Conservation (phyloP, 2,888 invertebrate genomes). For the Cataglyphis rosenhaueri region DNA sequence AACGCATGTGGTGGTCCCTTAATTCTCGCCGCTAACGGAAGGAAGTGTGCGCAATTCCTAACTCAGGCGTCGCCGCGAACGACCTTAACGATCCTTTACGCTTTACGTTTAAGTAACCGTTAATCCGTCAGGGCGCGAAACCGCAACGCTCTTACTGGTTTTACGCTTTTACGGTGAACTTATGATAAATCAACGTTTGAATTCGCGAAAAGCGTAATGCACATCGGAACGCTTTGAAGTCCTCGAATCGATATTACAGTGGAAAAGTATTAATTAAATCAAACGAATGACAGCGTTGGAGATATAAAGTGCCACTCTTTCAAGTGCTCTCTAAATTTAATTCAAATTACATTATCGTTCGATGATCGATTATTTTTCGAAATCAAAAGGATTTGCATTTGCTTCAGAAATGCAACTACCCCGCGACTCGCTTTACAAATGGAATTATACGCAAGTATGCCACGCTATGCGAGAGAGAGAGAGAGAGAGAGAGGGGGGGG, state of each 20-base stretch:
- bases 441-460: not conserved
- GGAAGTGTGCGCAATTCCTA: conserved; percentile 36
- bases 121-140: conserved; percentile 52
- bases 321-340: not conserved
- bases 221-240: not conserved
- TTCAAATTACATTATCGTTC: not conserved
- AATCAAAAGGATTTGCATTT: not conserved
- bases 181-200: not conserved
- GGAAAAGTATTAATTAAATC: not conserved
- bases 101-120: conserved; percentile 55
- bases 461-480: not conserved
- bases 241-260: not conserved
- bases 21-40: conserved; percentile 50
- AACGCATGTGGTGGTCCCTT: conserved; percentile 43
- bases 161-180: conserved; percentile 25
- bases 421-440: not conserved
- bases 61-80: conserved; percentile 23
- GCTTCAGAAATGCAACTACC: not conserved
- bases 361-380: not conserved
- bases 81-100: conserved; percentile 39
- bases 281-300: not conserved
- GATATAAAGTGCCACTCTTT: not conserved
- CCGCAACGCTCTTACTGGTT: conserved; percentile 28
- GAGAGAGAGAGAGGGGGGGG: not conserved
- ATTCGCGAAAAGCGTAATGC: not conserved